Conservation (phyloP, 2,797 vertebrate species). For the Coracias cyanogaster region DNA sequence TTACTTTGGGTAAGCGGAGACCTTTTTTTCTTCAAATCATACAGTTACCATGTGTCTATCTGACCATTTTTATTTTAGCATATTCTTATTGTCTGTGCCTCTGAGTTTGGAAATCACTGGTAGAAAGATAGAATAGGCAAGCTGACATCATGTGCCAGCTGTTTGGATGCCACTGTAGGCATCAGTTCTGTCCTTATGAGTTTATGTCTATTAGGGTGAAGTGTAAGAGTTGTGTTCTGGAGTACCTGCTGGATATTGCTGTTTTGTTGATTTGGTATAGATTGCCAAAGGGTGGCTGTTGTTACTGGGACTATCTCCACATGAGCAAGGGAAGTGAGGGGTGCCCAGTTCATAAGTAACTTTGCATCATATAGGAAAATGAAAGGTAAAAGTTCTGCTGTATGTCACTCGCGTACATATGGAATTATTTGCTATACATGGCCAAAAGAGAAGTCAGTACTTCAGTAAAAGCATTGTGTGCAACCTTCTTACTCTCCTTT, state of each 20-base stretch:
- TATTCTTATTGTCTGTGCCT: not conserved
- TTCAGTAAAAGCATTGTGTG: not conserved
- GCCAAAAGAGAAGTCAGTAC: not conserved
- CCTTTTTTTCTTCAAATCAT: not conserved
- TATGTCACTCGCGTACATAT: not conserved
- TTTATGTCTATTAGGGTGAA: not conserved
- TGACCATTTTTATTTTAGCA: not conserved
- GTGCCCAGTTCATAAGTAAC: not conserved
- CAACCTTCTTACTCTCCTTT: not conserved
- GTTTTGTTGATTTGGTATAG: not conserved
- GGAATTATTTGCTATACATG: not conserved
- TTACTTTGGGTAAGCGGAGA: not conserved
- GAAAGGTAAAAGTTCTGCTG: not conserved
- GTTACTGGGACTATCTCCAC: not conserved
- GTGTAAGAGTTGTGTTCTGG: not conserved
- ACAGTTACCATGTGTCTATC: not conserved
- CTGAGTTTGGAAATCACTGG: not conserved
- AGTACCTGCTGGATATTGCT: not conserved
- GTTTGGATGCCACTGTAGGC: not conserved
- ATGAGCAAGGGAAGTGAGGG: not conserved
- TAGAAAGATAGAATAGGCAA: not conserved
- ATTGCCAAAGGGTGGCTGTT: not conserved
- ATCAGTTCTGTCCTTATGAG: not conserved
- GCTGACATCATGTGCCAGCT: not conserved
- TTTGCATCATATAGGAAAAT: not conserved